Evolutionary conservation across 2,888 invertebrate species (phyloP).

Genomic region (Hirtodrosophila trivittata): DNA sequence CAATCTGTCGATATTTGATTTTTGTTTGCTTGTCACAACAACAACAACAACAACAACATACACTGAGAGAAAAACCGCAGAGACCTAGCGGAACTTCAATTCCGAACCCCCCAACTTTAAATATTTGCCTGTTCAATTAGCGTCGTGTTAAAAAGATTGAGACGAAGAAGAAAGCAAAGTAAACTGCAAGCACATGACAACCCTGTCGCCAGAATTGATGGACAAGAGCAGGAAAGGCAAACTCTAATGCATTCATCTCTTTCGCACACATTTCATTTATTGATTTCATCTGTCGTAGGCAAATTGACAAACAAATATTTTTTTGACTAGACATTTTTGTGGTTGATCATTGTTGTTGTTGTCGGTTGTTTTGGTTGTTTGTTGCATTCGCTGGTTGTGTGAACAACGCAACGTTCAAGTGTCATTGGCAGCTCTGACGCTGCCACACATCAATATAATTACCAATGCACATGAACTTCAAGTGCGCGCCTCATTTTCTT

Average conservation of each 20-base stretch:
- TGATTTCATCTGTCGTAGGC: too few species aligned
- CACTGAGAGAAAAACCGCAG: conserved; percentile 7
- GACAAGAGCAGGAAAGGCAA: too few species aligned
- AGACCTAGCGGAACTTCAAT: conserved; percentile 51
- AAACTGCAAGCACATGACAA: too few species aligned
- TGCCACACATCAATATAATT: conserved; percentile 34
- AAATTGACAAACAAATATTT: conserved; percentile 25
- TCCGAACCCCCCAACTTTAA: conserved; percentile 43
- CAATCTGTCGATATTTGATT: conserved; percentile 37
- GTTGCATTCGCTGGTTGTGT: conserved; percentile 22
- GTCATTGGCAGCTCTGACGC: conserved; percentile 29
- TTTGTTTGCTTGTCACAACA: conserved; percentile 42
- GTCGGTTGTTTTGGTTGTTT: conserved; percentile 6
- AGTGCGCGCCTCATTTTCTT: conserved; percentile 73
- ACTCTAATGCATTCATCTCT: conserved; percentile 10
- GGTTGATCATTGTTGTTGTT: conserved; percentile 15
- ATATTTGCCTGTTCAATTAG: conserved; percentile 75
- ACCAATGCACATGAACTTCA: conserved; percentile 64
- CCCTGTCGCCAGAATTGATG: too few species aligned
- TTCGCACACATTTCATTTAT: conserved; percentile 1
- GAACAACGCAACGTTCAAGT: conserved; percentile 50
- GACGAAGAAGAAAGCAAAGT: too few species aligned
- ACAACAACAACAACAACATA: too few species aligned
- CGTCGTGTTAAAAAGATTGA: conserved; percentile 66
- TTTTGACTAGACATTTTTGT: too few species aligned